A percentile compares a stretch with the other conserved stretches of the same genome.
Evolutionary conservation across 2,797 vertebrate species (phyloP).

Genomic region (Sylvilagus floridanus): DNA sequence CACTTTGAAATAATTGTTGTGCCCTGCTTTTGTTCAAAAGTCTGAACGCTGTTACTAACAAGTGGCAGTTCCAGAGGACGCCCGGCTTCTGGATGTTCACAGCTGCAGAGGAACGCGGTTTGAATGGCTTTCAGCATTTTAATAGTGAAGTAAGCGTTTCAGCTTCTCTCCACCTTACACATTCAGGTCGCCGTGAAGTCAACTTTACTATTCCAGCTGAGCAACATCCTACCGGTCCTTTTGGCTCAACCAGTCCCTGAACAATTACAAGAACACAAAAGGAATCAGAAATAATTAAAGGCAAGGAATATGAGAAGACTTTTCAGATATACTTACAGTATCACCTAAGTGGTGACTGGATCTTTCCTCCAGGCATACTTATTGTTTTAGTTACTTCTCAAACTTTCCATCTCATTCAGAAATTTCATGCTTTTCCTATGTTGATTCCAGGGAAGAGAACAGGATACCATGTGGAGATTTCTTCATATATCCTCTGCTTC

Average conservation of each 20-base stretch:
- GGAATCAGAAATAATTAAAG: background rate
- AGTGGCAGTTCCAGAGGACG: background rate
- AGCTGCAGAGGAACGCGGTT: background rate
- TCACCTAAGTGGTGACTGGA: background rate
- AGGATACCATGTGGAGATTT: background rate
- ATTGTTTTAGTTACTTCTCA: constrained; percentile 19
- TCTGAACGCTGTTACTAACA: background rate
- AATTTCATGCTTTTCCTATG: background rate
- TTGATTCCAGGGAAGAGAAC: background rate
- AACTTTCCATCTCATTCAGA: background rate
- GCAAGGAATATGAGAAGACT: constrained; percentile 28
- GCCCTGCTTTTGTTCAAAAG: constrained; percentile 3
- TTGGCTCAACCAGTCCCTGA: background rate
- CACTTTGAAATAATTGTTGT: background rate
- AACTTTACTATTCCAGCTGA: constrained; percentile 25
- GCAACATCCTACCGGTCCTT: background rate
- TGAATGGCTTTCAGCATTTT: background rate
- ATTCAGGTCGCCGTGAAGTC: background rate
- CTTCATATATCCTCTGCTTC: background rate
- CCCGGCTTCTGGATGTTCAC: background rate
- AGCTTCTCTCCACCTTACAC: background rate
- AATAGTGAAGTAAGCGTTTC: background rate
- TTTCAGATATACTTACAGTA: background rate
- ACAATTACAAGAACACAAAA: background rate
- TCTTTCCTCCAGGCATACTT: background rate